Evolutionary conservation across 2,113 vertebrate species (phyloP).

Genomic region (Dascyllus trimaculatus): DNA sequence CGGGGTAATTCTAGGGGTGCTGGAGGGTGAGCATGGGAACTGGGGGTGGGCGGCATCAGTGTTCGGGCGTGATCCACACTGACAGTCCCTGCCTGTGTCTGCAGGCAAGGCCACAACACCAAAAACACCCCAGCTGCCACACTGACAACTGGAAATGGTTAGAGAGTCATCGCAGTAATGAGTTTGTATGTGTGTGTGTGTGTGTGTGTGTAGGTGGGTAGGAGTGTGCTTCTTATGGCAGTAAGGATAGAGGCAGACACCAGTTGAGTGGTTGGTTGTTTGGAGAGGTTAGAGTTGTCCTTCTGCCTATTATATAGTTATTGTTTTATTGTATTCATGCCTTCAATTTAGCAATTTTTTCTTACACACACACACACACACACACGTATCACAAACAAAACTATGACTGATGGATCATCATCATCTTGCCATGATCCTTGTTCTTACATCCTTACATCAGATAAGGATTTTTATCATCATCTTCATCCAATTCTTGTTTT

Average conservation of each 20-base stretch:
- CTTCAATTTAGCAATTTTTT: too few relatives aligned
- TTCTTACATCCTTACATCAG: too few relatives aligned
- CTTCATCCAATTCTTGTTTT: too few relatives aligned
- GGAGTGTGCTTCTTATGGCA: constrained; percentile 10
- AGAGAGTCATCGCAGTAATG: constrained; percentile 74
- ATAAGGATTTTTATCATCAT: too few relatives aligned
- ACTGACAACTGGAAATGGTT: constrained; percentile 72
- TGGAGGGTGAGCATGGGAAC: background rate
- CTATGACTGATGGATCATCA: too few relatives aligned
- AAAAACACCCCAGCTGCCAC: constrained; percentile 66
- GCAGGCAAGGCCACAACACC: constrained; percentile 57
- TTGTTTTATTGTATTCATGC: too few relatives aligned
- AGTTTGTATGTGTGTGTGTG: constrained; percentile 36
- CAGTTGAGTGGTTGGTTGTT: background rate
- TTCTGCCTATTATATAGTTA: background rate
- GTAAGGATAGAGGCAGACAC: constrained; percentile 1
- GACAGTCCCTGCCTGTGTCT: constrained; percentile 63
- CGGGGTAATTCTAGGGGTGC: background rate
- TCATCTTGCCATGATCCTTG: too few relatives aligned
- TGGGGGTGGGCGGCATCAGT: constrained; percentile 7
- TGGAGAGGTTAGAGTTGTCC: constrained; percentile 12
- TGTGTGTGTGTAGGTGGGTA: constrained; percentile 5
- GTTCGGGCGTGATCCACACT: constrained; percentile 58
- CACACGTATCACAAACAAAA: too few relatives aligned
- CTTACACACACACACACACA: too few relatives aligned